Evolutionary conservation across 1,140 invertebrate species (phyloP).

Genomic region (Adelges cooleyi): DNA sequence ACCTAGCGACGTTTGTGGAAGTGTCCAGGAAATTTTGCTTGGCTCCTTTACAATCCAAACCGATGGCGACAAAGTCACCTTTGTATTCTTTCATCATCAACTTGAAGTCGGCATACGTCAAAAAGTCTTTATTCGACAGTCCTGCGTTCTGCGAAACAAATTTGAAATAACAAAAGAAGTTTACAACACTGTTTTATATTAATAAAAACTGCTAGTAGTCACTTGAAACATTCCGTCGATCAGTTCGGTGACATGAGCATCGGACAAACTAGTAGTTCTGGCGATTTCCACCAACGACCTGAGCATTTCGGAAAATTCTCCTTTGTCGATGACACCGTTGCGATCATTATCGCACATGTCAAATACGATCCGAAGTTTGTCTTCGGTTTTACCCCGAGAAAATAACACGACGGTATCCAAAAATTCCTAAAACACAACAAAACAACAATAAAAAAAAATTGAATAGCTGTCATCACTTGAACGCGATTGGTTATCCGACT

Average conservation of each 20-base stretch:
- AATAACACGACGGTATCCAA: constrained; percentile 89
- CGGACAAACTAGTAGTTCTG: constrained; percentile 74
- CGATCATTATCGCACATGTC: constrained; percentile 98
- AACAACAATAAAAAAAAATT: no score
- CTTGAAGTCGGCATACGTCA: constrained; percentile 93
- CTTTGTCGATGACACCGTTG: constrained; percentile 89
- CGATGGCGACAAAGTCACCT: constrained; percentile 90
- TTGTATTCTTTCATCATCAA: constrained; percentile 95
- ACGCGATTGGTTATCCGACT: no score
- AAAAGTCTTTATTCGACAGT: constrained; percentile 74
- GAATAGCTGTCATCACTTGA: no score
- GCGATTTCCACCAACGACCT: constrained; percentile 90
- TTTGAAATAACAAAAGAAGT: no score
- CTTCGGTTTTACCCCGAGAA: constrained; percentile 82
- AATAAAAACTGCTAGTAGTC: no score
- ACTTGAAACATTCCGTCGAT: constrained; percentile 91
- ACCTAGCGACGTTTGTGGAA: constrained; percentile 81
- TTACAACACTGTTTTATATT: no score
- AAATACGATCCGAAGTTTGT: constrained; percentile 93
- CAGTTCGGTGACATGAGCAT: constrained; percentile 79
- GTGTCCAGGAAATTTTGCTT: constrained; percentile 92
- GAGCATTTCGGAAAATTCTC: constrained; percentile 86
- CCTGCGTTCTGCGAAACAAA: constrained; percentile 60
- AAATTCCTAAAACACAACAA: constrained; percentile 65
- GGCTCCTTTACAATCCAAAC: constrained; percentile 90